Evolutionary conservation across 2,888 invertebrate species (phyloP).

Genomic region (Cephus spinipes): DNA sequence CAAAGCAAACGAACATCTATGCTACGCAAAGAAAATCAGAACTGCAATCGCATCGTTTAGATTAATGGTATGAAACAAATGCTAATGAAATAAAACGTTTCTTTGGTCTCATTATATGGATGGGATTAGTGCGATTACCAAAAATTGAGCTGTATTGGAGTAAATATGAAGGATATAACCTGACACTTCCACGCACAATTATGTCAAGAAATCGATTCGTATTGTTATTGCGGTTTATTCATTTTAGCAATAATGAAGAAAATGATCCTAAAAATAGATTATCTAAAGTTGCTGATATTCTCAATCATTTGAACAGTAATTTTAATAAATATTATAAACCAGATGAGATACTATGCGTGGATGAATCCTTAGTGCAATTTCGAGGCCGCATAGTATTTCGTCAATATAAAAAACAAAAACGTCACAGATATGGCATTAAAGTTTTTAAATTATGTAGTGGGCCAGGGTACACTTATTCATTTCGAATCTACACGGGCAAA

Average conservation of each 20-base stretch:
- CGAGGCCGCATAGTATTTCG: conserved; percentile 42
- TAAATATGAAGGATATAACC: conserved; percentile 37
- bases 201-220: conserved; percentile 49
- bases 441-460: conserved; percentile 40
- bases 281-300: conserved; percentile 34
- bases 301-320: conserved; percentile 45
- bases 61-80: conserved; percentile 40
- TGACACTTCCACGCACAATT: conserved; percentile 38
- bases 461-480: conserved; percentile 48
- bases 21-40: conserved; percentile 21
- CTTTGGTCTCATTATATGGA: conserved; percentile 46
- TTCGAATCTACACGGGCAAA: conserved; percentile 47
- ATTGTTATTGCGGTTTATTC: conserved; percentile 44
- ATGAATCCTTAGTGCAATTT: conserved; percentile 50
- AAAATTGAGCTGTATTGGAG: conserved; percentile 49
- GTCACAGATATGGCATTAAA: conserved; percentile 47
- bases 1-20: conserved; percentile 27
- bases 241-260: conserved; percentile 50
- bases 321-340: conserved; percentile 36
- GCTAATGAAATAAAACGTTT: conserved; percentile 41
- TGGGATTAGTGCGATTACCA: conserved; percentile 46
- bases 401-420: conserved; percentile 42
- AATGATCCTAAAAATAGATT: conserved; percentile 42
- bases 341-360: conserved; percentile 42
- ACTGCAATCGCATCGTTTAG: conserved; percentile 23